These are phyloP conservation scores for Vesta saturnalis DNA, from an alignment of 2,888 invertebrate genomes.

Conservation along the genomic window DNA sequence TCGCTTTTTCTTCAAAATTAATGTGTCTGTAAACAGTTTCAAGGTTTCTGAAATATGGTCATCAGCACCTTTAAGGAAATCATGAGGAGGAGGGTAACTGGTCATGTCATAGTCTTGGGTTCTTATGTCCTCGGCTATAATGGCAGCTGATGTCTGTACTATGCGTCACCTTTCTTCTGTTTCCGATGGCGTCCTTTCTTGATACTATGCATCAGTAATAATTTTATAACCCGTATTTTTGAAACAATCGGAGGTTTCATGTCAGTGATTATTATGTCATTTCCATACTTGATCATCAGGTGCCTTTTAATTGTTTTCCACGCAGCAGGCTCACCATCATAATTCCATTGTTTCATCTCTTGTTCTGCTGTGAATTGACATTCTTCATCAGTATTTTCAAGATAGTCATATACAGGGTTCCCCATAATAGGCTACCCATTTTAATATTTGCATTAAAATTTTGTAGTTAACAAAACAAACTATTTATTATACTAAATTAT, in stretches of 20 bases:
- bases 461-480: too few species aligned
- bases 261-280: not conserved
- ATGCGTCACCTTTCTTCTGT: too few species aligned
- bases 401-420: too few species aligned
- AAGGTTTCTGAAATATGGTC: not conserved
- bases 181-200: not conserved
- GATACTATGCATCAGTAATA: not conserved
- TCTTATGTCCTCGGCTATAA: too few species aligned
- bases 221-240: too few species aligned
- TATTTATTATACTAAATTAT: too few species aligned
- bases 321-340: not conserved
- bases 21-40: not conserved
- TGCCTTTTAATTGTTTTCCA: not conserved
- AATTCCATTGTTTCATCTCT: not conserved
- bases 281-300: too few species aligned
- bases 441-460: too few species aligned
- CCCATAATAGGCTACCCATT: too few species aligned
- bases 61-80: not conserved
- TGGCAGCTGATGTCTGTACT: not conserved
- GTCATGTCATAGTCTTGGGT: too few species aligned
- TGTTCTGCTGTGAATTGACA: not conserved
- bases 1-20: not conserved
- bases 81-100: not conserved
- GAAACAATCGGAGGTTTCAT: not conserved
- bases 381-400: not conserved